These are phyloP conservation scores for Protonemura montana DNA, from an alignment of 2,888 invertebrate species.

Conservation along the genomic window DNA sequence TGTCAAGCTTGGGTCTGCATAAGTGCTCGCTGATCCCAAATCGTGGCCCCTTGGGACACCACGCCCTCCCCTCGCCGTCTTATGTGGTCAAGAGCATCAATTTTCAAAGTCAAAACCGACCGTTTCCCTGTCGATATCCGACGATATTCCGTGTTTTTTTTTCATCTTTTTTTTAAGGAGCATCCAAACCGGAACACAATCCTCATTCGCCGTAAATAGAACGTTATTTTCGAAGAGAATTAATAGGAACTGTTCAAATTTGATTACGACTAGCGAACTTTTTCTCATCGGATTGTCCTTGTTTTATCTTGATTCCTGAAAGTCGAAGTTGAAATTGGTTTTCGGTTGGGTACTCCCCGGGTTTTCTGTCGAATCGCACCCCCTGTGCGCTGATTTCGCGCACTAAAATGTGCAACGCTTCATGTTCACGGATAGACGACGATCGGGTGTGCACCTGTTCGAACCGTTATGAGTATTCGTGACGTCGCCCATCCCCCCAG, in stretches of 20 bases:
- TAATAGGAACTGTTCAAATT: too few species aligned
- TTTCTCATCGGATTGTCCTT: not conserved
- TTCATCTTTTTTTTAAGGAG: not conserved
- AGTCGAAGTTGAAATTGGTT: not conserved
- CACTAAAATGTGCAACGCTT: not conserved
- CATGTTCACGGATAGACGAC: not conserved
- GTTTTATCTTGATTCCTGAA: slow-evolving; percentile 12
- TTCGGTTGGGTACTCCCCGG: not conserved
- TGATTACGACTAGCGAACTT: too few species aligned
- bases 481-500: not conserved
- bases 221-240: not conserved
- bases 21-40: not conserved
- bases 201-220: not conserved
- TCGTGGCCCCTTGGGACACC: not conserved
- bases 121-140: not conserved
- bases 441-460: not conserved
- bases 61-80: not conserved
- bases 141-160: not conserved
- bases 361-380: not conserved
- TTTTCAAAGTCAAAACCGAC: not conserved
- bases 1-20: not conserved
- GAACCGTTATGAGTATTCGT: not conserved
- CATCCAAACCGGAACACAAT: not conserved
- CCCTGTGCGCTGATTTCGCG: not conserved
- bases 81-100: not conserved